A percentile compares a stretch with the other conserved stretches of the same genome.
Evolutionary conservation across 2,113 vertebrate genomes (phyloP).

Genomic region (Oxygymnocypris stewartii): DNA sequence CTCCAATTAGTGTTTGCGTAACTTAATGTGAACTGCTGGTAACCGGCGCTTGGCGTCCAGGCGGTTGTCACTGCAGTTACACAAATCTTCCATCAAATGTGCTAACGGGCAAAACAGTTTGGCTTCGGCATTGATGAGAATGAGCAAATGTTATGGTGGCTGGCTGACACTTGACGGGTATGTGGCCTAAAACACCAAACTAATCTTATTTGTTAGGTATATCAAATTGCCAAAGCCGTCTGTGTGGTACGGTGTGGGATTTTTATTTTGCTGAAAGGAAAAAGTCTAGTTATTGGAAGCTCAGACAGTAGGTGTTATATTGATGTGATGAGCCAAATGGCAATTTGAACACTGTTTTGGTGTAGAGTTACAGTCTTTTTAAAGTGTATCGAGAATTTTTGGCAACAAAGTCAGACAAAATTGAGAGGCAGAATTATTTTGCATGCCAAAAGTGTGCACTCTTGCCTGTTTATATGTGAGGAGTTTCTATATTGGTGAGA

Average conservation of each 20-base stretch:
- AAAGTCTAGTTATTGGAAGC: constrained; percentile 48
- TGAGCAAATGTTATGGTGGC: constrained; percentile 53
- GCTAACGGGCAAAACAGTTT: constrained; percentile 74
- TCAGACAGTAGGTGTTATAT: constrained; percentile 47
- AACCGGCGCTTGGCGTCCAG: constrained; percentile 66
- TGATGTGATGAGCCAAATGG: constrained; percentile 54
- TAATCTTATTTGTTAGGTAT: constrained; percentile 64
- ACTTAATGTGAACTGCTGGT: constrained; percentile 78
- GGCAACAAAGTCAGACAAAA: constrained; percentile 36
- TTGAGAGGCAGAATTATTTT: constrained; percentile 39
- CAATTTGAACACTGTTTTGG: constrained; percentile 63
- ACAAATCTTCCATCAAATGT: constrained; percentile 73
- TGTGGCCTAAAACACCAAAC: constrained; percentile 66
- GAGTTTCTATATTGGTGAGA: neutral
- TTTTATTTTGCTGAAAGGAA: constrained; percentile 38
- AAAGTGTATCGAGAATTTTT: constrained; percentile 55
- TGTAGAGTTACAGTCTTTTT: constrained; percentile 52
- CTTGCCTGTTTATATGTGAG: constrained; percentile 8
- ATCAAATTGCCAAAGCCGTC: constrained; percentile 65
- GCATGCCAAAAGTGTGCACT: constrained; percentile 26
- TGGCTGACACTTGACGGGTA: constrained; percentile 70
- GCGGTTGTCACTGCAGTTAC: constrained; percentile 74
- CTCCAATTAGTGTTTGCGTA: constrained; percentile 77
- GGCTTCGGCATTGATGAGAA: constrained; percentile 72
- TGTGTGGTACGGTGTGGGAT: constrained; percentile 46